A percentile compares a stretch with the other conserved stretches of the same genome.
phyloP scores from a whole-genome alignment of 1,140 invertebrate species.

The Drosophila pseudoobscura region DNA sequence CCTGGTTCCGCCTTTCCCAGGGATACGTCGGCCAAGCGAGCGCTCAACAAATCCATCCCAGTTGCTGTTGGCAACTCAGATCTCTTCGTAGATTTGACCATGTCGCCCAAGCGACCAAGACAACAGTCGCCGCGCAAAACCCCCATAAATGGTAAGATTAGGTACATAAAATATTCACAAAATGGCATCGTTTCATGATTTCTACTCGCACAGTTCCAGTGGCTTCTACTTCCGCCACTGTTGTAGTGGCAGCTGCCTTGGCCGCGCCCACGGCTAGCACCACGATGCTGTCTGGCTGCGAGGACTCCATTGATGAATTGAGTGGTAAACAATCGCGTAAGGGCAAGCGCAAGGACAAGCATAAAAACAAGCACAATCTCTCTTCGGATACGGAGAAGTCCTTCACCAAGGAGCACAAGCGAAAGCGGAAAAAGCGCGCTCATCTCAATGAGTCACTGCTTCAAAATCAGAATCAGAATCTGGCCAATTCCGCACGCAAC shows the following conservation, averaged over 20 bases:
- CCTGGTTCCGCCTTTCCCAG: constrained; percentile 11
- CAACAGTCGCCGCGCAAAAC: constrained; percentile 64
- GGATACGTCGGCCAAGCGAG: constrained; percentile 37
- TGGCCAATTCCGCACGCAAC: constrained; percentile 79
- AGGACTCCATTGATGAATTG: constrained; percentile 70
- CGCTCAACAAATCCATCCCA: constrained; percentile 61
- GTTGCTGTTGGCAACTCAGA: constrained; percentile 18
- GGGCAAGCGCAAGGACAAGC: constrained; percentile 88
- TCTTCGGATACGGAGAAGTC: constrained; percentile 87
- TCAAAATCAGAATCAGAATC: constrained; percentile 77
- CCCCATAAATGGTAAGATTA: constrained; percentile 56
- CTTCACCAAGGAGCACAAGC: constrained; percentile 87
- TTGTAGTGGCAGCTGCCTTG: constrained; percentile 16
- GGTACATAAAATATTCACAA: no score
- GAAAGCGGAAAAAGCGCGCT: constrained; percentile 88
- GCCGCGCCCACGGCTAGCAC: constrained; percentile 19
- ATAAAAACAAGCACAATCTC: constrained; percentile 86
- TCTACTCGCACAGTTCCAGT: constrained; percentile 22
- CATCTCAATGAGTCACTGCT: constrained; percentile 71
- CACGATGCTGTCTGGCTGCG: constrained; percentile 52
- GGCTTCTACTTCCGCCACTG: not conserved
- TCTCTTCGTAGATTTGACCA: constrained; percentile 46
- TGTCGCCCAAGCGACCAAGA: constrained; percentile 58
- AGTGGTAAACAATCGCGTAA: constrained; percentile 83
- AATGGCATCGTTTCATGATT: no score